Base-by-base conservation (phyloP, 2,888 invertebrate species). In the Scaptomyza parva region DNA sequence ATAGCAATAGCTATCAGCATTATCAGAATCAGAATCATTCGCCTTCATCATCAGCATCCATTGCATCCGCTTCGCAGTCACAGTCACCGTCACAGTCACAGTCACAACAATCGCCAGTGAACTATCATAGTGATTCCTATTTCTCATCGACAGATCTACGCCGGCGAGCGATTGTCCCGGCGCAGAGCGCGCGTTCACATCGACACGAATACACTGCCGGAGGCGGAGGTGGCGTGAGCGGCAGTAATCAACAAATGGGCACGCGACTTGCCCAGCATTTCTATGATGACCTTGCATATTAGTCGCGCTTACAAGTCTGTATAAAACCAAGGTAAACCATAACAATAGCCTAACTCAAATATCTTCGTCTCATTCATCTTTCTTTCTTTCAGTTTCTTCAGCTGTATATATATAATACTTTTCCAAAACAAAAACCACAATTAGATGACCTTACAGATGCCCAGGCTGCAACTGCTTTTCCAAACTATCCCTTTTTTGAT, bases 61-160 rank as follows among this genome's bases (percentile, higher is more conserved):
- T 75, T 44, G 67, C 83, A 70, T 73, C 76, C 53, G 67, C 86
- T 73, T 73, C 59, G 70, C 71, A 70, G 37, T 55, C 65, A 20
- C 72, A 59, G 40, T 53, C 74, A 2, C 33, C 11, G 30, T 70
- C 70, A 40, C 76, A 74, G 64, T 59, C 51, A 8, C 70, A 59
- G 39, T 61, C 57, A 35, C 67, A 64, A 26, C 50, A 67, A 37
- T 72, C 70, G 68, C 78, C 79, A 76, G 75, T 76, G 78, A 88
- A 73, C 75, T 89, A 89, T 86, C 89, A 88, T 80, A 90, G 89
- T 85, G 91, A 91, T 85, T 91, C 91, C 57, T 88, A 90, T 86
- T 91, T 90, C 78, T 91, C 91, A 70, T 91, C 91, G 81, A 90
- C 91, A 88, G 91, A 91, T 89, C 88, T 91, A 75, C 89, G 90